Evolutionary conservation across 1,140 invertebrate genomes (phyloP).

Genomic region (Zaprionus kolodkinae): DNA sequence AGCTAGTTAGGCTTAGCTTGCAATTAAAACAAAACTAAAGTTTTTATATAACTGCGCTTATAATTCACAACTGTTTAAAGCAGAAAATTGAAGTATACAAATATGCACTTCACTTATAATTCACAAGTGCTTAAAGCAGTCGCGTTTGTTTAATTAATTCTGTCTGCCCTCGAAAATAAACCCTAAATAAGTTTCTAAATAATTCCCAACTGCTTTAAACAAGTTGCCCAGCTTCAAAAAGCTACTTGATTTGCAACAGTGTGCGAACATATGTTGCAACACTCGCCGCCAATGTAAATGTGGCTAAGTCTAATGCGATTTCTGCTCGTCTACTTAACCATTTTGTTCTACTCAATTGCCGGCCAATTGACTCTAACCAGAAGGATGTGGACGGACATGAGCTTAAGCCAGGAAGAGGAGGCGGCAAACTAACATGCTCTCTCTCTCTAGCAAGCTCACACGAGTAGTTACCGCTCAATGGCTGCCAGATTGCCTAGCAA

Average conservation of each 20-base stretch:
- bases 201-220: not conserved
- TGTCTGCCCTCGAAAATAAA: not conserved
- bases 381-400: not conserved
- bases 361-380: slow-evolving; percentile 47
- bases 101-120: no score
- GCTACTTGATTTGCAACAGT: not conserved
- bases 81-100: no score
- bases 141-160: not conserved
- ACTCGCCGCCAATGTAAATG: slow-evolving; percentile 39
- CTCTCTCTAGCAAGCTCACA: slow-evolving; percentile 11
- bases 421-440: slow-evolving; percentile 19
- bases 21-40: no score
- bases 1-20: no score
- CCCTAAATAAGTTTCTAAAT: not conserved
- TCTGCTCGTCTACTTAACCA: slow-evolving; percentile 44
- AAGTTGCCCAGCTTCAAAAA: not conserved
- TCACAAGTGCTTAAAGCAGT: not conserved
- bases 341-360: slow-evolving; percentile 54
- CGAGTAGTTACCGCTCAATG: slow-evolving; percentile 41
- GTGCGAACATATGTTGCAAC: slow-evolving; percentile 24
- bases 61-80: not conserved
- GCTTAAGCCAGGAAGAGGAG: not conserved
- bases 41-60: no score
- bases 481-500: slow-evolving; percentile 38
- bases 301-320: slow-evolving; percentile 50